These are phyloP conservation scores for Dastarcus helophoroides DNA, from an alignment of 2,888 invertebrate genomes.

Conservation along the genomic window DNA sequence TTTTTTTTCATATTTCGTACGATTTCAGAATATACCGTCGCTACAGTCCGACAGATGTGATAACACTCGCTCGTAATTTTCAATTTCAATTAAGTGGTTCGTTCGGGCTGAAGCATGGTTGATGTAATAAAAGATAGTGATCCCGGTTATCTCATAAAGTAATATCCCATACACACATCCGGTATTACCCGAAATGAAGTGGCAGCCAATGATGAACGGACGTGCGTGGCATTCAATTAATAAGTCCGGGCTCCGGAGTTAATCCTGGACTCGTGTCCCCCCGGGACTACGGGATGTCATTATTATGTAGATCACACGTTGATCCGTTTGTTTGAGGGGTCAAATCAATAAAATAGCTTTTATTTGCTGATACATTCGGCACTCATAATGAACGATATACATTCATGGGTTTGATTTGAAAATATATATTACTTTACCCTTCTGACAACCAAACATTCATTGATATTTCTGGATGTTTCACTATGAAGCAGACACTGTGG, in stretches of 20 bases:
- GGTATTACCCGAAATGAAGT: constrained; percentile 33
- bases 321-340: constrained; percentile 36
- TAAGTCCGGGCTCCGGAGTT: constrained; percentile 35
- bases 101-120: constrained; percentile 22
- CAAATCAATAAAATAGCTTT: constrained; percentile 34
- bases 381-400: too few relatives aligned
- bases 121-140: constrained; percentile 33
- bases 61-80: constrained; percentile 28
- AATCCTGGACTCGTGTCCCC: constrained; percentile 36
- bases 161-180: constrained; percentile 29
- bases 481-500: too few relatives aligned
- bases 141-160: constrained; percentile 33
- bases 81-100: constrained; percentile 33
- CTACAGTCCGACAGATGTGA: too few relatives aligned
- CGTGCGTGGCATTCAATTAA: constrained; percentile 39
- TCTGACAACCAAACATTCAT: too few relatives aligned
- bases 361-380: too few relatives aligned
- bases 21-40: too few relatives aligned
- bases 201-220: constrained; percentile 38
- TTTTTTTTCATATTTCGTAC: too few relatives aligned
- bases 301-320: constrained; percentile 41
- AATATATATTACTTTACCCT: too few relatives aligned
- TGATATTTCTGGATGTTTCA: too few relatives aligned
- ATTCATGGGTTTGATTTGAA: too few relatives aligned
- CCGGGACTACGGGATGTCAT: constrained; percentile 34